Evolutionary conservation across 2,797 vertebrate genomes (phyloP), one percentile per base, ranked within the genome.

Genomic region (Pelodytes ibericus): DNA sequence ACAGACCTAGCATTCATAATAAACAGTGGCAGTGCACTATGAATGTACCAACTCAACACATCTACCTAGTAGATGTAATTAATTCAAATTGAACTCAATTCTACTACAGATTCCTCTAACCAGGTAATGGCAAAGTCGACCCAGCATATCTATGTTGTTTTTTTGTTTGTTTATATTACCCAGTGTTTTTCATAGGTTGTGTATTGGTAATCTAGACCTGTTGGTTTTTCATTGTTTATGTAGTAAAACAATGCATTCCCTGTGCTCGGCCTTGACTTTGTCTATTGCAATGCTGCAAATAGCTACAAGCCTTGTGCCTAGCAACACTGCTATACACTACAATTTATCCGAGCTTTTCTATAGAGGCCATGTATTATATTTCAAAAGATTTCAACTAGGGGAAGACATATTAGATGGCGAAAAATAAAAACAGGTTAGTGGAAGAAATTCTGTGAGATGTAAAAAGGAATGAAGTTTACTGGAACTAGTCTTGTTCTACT

Each of bases 261-360:
- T 69, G 51, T 62, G 77, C 47, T 79, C 27, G 49, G 71, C 53
- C 71, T 62, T 72, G 69, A 72, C 63, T 67, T 62, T 63, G 71
- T 56, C 71, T 56, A 69, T 57, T 56, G 30, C 56, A 27, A 24
- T 15, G 51, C 62, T 53, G 22, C 18, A 62, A 73, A 27, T 31
- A 63, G 77, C 71, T 69, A 56, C 57, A 16, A 73, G 77, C 64
- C 27, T 69, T 47, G 31, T 73, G 49, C 71, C 64, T 79, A 74
- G 77, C 77, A 79, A 79, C 77, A 62, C 70, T 60, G 31, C 30
- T 69, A 44, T 59, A 27, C n/a, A 36, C 61, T 30, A 11, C 20
- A 66, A 53, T 53, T 39, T 39, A 7, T 39, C 36, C 15, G 7
- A 1, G 36, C 49, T 53, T 16, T 25, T 6, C 49, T n/a, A 4